Percentiles rank a stretch among this genome's conserved stretches.
Evolutionary conservation across 1,140 invertebrate genomes (phyloP).

Genomic region (Microvelia longipes): DNA sequence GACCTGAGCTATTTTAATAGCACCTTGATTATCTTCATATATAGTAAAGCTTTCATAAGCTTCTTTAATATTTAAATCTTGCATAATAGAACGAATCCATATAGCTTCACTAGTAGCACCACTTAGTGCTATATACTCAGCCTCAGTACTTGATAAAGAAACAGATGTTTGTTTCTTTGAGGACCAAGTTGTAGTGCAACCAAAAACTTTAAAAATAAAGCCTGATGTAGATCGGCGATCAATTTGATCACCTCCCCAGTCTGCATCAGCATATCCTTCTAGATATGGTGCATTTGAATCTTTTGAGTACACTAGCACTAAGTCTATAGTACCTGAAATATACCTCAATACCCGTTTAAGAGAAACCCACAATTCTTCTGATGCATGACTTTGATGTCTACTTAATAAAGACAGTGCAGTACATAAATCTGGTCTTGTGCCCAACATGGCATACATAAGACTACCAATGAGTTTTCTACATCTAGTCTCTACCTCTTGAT

Average conservation of each 20-base stretch:
- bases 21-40: neutral
- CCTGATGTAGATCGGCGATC: neutral
- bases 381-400: neutral
- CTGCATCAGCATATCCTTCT: neutral
- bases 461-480: neutral
- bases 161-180: neutral
- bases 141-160: neutral
- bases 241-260: neutral
- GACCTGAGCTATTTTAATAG: neutral
- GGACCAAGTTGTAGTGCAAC: neutral
- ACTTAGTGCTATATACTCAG: neutral
- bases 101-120: neutral
- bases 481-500: neutral
- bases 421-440: neutral
- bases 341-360: neutral
- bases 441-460: neutral
- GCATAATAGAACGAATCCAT: neutral
- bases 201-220: neutral
- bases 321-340: neutral
- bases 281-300: neutral
- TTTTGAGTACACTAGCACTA: neutral
- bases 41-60: neutral
- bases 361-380: neutral
- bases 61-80: neutral
- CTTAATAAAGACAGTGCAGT: neutral